Percentiles rank a stretch among this genome's conserved stretches.
Evolutionary conservation across 1,140 invertebrate genomes (phyloP).

Genomic region (Microvelia longipes): DNA sequence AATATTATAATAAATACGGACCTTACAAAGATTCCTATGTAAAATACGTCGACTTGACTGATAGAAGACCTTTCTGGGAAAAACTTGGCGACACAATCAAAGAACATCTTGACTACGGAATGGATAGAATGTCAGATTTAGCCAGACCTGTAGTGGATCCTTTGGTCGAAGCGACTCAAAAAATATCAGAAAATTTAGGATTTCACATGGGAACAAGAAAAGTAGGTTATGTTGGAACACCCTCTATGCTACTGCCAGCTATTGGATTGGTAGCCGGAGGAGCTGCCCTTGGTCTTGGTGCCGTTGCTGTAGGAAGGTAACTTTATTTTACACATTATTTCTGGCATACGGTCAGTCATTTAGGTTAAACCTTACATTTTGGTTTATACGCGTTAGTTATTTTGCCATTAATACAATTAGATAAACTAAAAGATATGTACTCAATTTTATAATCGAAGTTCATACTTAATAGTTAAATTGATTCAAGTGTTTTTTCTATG

Average conservation of each 20-base stretch:
- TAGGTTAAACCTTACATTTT: background rate
- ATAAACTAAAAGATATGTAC: background rate
- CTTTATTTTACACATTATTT: background rate
- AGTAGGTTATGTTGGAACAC: conserved; percentile 39
- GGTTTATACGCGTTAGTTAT: background rate
- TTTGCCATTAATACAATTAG: background rate
- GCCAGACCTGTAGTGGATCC: conserved; percentile 55
- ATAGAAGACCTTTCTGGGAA: conserved; percentile 49
- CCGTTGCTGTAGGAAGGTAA: conserved; percentile 51
- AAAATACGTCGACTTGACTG: conserved; percentile 27
- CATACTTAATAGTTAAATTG: background rate
- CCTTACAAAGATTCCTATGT: conserved; percentile 22
- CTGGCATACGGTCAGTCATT: no score
- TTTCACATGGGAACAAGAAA: conserved; percentile 35
- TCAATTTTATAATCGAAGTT: background rate
- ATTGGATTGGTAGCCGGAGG: conserved; percentile 59
- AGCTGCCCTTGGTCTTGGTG: conserved; percentile 57
- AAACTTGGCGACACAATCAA: conserved; percentile 52
- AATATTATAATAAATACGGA: conserved; percentile 19
- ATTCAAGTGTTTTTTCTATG: background rate
- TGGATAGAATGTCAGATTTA: conserved; percentile 48
- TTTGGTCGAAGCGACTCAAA: conserved; percentile 55
- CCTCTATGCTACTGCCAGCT: conserved; percentile 49
- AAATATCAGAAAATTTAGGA: conserved; percentile 57
- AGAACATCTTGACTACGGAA: conserved; percentile 49